phyloP scores from a whole-genome alignment of 2,888 invertebrate genomes.

The Chrysopilus asiliformis region DNA sequence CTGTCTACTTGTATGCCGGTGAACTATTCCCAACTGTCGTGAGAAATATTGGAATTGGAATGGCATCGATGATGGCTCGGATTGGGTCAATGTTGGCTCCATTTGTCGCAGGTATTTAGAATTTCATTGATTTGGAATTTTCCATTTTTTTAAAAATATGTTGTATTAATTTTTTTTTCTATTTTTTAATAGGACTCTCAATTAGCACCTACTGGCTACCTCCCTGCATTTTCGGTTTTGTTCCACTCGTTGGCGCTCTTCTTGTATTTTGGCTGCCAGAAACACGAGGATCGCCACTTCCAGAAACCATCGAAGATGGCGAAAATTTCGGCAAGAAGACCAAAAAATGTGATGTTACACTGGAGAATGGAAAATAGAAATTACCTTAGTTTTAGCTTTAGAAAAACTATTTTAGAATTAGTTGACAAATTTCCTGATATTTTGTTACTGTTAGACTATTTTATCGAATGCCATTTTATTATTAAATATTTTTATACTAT shows the following conservation, averaged over 20 bases:
- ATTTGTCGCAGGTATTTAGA: slow-evolving; percentile 48
- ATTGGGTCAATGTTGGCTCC: slow-evolving; percentile 79
- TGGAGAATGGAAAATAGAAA: neutral
- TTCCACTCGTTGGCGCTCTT: slow-evolving; percentile 53
- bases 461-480: too few species aligned
- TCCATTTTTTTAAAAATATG: too few species aligned
- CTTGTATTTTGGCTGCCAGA: slow-evolving; percentile 57
- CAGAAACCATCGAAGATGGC: slow-evolving; percentile 70
- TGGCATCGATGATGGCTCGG: slow-evolving; percentile 72
- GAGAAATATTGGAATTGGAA: slow-evolving; percentile 73
- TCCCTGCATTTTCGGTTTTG: slow-evolving; percentile 56
- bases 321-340: slow-evolving; percentile 46
- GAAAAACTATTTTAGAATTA: too few species aligned
- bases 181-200: too few species aligned
- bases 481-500: too few species aligned
- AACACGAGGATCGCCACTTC: slow-evolving; percentile 40
- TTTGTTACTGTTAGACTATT: too few species aligned
- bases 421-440: too few species aligned
- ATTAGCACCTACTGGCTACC: slow-evolving; percentile 46
- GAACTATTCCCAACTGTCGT: slow-evolving; percentile 84
- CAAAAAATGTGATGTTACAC: neutral
- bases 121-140: too few species aligned
- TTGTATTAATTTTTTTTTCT: too few species aligned
- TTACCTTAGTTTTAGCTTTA: too few species aligned
- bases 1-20: slow-evolving; percentile 75